Base-by-base conservation (phyloP, 2,888 invertebrate genomes). In the Andrena bicolor region DNA sequence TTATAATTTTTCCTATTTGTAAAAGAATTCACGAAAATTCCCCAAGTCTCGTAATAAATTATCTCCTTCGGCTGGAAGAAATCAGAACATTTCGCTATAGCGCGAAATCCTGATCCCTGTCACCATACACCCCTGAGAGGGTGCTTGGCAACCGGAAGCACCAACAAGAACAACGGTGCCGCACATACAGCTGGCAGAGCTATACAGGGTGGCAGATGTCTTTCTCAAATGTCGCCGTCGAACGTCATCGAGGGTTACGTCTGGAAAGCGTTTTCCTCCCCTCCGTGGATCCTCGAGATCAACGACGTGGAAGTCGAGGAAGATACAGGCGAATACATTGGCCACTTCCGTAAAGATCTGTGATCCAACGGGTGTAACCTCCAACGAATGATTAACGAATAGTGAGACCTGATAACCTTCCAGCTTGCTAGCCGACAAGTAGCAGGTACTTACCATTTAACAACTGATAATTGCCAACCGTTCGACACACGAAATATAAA, bases 91-190 rank as follows among this genome's bases (percentile, higher is more conserved):
- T 56, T 53, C 1, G 58, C 26, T 26, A 56, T 30, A 32, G 4
- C 10, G 20, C 23, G 48, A 75, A 82, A 82, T 20, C 32, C 49
- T 16, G 41, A 49, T 23, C 13, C 73, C 64, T 20, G 72, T 53
- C 28, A 65, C 51, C 58, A 49, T 84, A 84, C 86, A 74, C 68
- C 51, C 80, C 82, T 90, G 84, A 61, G 58, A 58, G 71, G 80
- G 82, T 85, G 89, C 90, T 63, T 88, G 82, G 90, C 87, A 90
- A 90, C 90, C 88, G 87, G 85, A 87, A 89, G 82, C 74, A 88
- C 30, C 78, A 86, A 90, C 89, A 86, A 85, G 86, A 84, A 81
- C 80, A 72, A 79, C 69, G 65, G 78, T 68, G 68, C 70, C 69
- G 68, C 64, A 60, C 48, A 49, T 88, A 85, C 90, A 90, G 84